Evolutionary conservation across 2,797 vertebrate species (phyloP).

Genomic region (Dallia pectoralis): DNA sequence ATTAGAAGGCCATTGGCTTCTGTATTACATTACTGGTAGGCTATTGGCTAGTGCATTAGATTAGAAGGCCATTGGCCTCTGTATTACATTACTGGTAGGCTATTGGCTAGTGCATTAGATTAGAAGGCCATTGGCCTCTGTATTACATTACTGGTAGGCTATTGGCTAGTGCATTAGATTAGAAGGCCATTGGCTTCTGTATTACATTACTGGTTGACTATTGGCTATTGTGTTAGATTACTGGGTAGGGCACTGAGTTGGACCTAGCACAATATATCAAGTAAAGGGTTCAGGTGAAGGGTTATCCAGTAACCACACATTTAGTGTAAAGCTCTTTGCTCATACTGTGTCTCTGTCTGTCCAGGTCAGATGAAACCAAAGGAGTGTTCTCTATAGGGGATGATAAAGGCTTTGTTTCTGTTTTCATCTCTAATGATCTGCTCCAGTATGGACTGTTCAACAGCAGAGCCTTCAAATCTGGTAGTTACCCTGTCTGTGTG

Average conservation of each 20-base stretch:
- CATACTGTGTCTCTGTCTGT: not conserved
- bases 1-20: not conserved
- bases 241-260: slow-evolving; percentile 34
- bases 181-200: not conserved
- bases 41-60: not conserved
- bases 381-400: slow-evolving; percentile 63
- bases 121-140: not conserved
- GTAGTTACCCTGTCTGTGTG: not conserved
- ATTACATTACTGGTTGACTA: slow-evolving; percentile 10
- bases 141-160: slow-evolving; percentile 42
- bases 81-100: slow-evolving; percentile 32
- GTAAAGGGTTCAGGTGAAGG: not conserved
- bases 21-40: slow-evolving; percentile 14
- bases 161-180: not conserved
- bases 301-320: not conserved
- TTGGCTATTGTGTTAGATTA: not conserved
- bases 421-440: slow-evolving; percentile 52
- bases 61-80: no score
- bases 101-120: not conserved
- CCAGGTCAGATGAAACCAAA: slow-evolving; percentile 54
- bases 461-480: slow-evolving; percentile 21
- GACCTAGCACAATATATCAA: not conserved
- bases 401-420: slow-evolving; percentile 47
- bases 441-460: slow-evolving; percentile 54
- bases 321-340: not conserved